phyloP scores from a whole-genome alignment of 1,140 invertebrate genomes.

The Ceratina japonica region DNA sequence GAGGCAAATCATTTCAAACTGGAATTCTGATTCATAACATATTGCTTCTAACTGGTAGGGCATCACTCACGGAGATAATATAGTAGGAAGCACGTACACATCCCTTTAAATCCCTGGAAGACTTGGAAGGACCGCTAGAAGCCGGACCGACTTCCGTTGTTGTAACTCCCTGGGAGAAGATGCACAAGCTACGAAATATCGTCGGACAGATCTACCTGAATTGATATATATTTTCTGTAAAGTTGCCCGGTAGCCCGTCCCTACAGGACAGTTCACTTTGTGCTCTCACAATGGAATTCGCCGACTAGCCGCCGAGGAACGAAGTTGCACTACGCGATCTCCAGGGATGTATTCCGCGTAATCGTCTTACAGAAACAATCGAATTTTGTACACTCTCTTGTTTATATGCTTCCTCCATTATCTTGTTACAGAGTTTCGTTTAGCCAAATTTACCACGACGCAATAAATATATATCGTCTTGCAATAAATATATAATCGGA shows the following conservation, averaged over 20 bases:
- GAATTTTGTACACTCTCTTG: not conserved
- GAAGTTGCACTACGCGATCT: not conserved
- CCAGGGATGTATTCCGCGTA: not conserved
- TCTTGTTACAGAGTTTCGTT: no score
- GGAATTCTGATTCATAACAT: no score
- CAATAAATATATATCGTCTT: no score
- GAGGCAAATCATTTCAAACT: no score
- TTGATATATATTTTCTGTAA: conserved; percentile 44
- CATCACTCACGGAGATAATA: no score
- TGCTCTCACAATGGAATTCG: conserved; percentile 18
- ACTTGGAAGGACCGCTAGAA: not conserved
- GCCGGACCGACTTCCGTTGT: not conserved
- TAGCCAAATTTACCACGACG: no score
- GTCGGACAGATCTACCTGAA: conserved; percentile 28
- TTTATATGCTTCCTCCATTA: not conserved
- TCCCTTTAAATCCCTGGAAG: conserved; percentile 7
- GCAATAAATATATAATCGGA: no score
- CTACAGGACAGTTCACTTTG: conserved; percentile 13
- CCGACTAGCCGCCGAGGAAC: not conserved
- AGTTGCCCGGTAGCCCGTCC: conserved; percentile 10
- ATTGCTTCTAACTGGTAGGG: no score
- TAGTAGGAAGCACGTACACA: conserved; percentile 2
- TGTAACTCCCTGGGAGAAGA: conserved; percentile 1
- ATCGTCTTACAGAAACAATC: not conserved
- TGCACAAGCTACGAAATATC: conserved; percentile 28